Percentiles rank a stretch among this genome's conserved stretches.
phyloP scores from a whole-genome alignment of 2,888 invertebrate genomes.

The Drosophila greeni region DNA sequence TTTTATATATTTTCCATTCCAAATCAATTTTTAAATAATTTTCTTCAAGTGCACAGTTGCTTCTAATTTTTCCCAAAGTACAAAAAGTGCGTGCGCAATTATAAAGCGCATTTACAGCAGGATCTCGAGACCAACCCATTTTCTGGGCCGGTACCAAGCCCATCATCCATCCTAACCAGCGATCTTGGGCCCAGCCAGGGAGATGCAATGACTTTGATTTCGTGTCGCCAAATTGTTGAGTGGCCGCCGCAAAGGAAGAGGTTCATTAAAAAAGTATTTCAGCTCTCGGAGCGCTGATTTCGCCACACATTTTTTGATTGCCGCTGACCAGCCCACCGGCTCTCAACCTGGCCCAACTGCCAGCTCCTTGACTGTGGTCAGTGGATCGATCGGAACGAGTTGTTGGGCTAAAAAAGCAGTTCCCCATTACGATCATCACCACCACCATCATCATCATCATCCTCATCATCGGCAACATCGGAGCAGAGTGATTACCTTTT shows the following conservation, averaged over 20 bases:
- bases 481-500: constrained; percentile 56
- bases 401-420: constrained; percentile 51
- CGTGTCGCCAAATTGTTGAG: constrained; percentile 73
- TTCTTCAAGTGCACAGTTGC: neutral
- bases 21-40: neutral
- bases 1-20: neutral
- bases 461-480: constrained; percentile 21
- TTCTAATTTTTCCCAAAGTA: constrained; percentile 70
- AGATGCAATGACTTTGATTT: constrained; percentile 73
- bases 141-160: constrained; percentile 10
- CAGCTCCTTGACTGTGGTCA: constrained; percentile 51
- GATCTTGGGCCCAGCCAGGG: constrained; percentile 11
- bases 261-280: constrained; percentile 75
- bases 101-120: constrained; percentile 66
- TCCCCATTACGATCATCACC: constrained; percentile 39
- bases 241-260: constrained; percentile 64
- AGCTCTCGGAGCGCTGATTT: constrained; percentile 72
- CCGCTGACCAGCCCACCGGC: constrained; percentile 41
- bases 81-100: constrained; percentile 73
- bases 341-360: constrained; percentile 28
- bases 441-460: constrained; percentile 28
- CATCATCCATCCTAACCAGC: constrained; percentile 7
- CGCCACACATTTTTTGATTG: constrained; percentile 74
- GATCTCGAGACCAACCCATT: constrained; percentile 29
- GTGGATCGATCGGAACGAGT: constrained; percentile 62